phyloP scores from a whole-genome alignment of 2,113 vertebrate species.

The Stegostoma tigrinum region DNA sequence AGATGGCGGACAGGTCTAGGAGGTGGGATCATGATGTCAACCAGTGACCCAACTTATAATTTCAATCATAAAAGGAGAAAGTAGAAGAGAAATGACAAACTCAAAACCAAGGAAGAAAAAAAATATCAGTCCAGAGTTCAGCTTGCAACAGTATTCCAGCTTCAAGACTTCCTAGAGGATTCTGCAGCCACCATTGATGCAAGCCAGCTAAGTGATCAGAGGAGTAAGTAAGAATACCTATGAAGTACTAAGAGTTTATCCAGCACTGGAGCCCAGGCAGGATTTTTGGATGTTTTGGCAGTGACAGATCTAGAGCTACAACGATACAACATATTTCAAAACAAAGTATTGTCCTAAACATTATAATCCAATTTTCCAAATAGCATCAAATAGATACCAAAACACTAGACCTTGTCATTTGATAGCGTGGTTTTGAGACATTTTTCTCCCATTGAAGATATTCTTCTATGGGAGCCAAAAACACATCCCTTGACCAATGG shows the following conservation, averaged over 20 bases:
- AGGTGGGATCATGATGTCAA: too few species aligned
- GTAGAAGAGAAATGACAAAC: neutral
- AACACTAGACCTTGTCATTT: neutral
- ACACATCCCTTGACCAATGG: too few species aligned
- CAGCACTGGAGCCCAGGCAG: neutral
- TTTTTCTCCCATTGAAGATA: too few species aligned
- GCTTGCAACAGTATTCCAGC: neutral
- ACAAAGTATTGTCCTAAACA: neutral
- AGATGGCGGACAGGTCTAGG: too few species aligned
- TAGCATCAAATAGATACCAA: neutral
- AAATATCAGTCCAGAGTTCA: neutral
- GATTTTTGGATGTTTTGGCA: neutral
- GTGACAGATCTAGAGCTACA: neutral
- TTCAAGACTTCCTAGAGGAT: neutral
- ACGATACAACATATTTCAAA: neutral
- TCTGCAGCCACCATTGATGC: neutral
- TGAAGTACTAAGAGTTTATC: neutral
- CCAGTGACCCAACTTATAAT: too few species aligned
- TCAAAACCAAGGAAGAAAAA: neutral
- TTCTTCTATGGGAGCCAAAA: too few species aligned
- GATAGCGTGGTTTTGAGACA: neutral
- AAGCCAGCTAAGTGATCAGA: neutral
- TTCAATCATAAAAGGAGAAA: neutral
- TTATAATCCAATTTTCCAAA: neutral
- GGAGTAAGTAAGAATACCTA: neutral